Percentiles rank a stretch among this genome's conserved stretches.
Conservation (phyloP, 1,140 invertebrate genomes). For the Lanistes nyassanus region DNA sequence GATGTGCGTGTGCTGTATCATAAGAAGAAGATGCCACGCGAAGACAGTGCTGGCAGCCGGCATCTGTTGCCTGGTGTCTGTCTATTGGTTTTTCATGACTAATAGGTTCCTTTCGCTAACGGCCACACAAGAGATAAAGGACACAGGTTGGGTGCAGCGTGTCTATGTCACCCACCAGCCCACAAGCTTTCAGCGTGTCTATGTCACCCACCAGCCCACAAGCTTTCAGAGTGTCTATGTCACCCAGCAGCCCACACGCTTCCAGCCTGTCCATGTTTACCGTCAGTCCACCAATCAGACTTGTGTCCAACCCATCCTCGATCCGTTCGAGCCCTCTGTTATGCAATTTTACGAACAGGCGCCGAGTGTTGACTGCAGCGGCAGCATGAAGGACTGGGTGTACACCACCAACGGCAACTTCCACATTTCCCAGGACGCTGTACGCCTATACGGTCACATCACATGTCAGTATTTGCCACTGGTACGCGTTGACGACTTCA, state of each 20-base stretch:
- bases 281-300: constrained; percentile 52
- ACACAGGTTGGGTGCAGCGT: too few relatives aligned
- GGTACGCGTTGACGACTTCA: constrained; percentile 28
- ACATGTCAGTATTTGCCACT: constrained; percentile 46
- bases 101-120: too few relatives aligned
- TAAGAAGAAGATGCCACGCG: too few relatives aligned
- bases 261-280: too few relatives aligned
- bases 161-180: too few relatives aligned
- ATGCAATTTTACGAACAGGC: constrained; percentile 75
- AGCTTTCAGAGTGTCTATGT: background rate
- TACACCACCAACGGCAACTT: constrained; percentile 38
- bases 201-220: background rate
- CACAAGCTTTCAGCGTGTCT: constrained; percentile 2
- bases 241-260: background rate
- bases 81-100: too few relatives aligned
- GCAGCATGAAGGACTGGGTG: constrained; percentile 61
- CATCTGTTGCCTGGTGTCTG: too few relatives aligned
- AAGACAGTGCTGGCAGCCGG: too few relatives aligned
- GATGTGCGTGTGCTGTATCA: too few relatives aligned
- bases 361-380: constrained; percentile 72
- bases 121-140: too few relatives aligned
- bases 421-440: constrained; percentile 26
- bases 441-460: constrained; percentile 39
- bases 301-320: constrained; percentile 76
- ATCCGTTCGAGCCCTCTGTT: constrained; percentile 75